phyloP scores from a whole-genome alignment of 2,888 invertebrate genomes.

The Cosmia trapezina region DNA sequence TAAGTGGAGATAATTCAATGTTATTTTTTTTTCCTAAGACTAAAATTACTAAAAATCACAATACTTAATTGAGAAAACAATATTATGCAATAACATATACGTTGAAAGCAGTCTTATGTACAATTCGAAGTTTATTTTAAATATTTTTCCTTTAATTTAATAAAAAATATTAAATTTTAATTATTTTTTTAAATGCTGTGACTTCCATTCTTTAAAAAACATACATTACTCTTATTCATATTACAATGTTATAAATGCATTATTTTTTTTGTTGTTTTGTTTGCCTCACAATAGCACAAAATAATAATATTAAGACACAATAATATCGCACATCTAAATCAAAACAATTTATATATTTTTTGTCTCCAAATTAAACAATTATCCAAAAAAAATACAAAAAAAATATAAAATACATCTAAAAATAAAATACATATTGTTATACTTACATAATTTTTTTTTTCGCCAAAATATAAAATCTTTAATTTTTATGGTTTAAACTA shows the following conservation, averaged over 20 bases:
- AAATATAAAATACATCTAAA: neutral
- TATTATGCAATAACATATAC: conserved; percentile 50
- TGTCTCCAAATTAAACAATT: neutral
- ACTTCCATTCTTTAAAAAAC: neutral
- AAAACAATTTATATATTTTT: neutral
- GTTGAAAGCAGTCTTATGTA: conserved; percentile 72
- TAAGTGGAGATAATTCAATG: conserved; percentile 34
- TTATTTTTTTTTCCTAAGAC: neutral
- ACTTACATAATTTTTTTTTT: neutral
- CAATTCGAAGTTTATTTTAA: conserved; percentile 38
- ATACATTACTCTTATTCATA: neutral
- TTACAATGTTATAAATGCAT: conserved; percentile 40
- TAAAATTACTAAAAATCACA: conserved; percentile 41
- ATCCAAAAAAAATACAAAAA: too few relatives aligned
- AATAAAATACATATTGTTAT: neutral
- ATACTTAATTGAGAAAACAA: conserved; percentile 25
- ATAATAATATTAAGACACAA: conserved; percentile 5
- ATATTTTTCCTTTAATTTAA: neutral
- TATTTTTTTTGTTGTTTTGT: conserved; percentile 8
- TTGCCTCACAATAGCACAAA: neutral
- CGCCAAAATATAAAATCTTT: conserved; percentile 6
- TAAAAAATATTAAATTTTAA: neutral
- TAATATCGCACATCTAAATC: neutral
- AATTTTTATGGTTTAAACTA: neutral
- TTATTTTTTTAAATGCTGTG: neutral